Evolutionary conservation across 2,113 vertebrate genomes (phyloP), one percentile per base, ranked within the genome.

Genomic region (Fregata magnificens): DNA sequence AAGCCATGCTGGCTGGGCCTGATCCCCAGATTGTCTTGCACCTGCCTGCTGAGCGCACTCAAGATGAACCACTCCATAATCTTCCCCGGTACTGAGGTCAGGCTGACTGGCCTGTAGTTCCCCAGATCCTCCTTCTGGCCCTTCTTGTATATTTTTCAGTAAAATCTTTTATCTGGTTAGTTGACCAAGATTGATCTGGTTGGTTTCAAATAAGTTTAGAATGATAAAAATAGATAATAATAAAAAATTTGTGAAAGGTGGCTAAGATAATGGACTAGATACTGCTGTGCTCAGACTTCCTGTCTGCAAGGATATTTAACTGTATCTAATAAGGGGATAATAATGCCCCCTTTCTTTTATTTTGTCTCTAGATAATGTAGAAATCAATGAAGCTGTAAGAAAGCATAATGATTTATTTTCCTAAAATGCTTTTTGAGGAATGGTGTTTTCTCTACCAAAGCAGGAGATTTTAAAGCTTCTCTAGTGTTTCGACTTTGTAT

Each of bases 361-460:
- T 94, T 95, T 93, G 53, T 93, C 74, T 96, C 74, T 87, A 74
- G 87, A 26, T 94, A 88, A 95, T 94, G 84, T 31, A 90, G 76
- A 88, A 95, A 95, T 97, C 95, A 93, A 93, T 94, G 91, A 34
- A 94, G 81, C 70, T 80, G 11, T 79, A 91, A 85, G 91, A 82
- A 93, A 53, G 38, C 50, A 11, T 38, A 29, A 85, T 70, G 78
- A 89, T 87, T 82, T 91, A 25, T 88, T 82, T 87, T 82, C 58
- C 73, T 65, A 13, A 79, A 77, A 61, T 62, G 49, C 32, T 73
- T 87, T 79, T 80, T 89, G 84, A 94, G 81, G 42, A 91, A 24
- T 21, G 42, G n/a, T 50, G 34, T 6, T 53, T 88, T 76, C 73
- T 81, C 70, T 69, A n/a, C 45, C 44, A 31, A 40, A 84, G 40